Evolutionary conservation across 2,113 vertebrate genomes (phyloP).

Genomic region (Nyctereutes procyonoides): DNA sequence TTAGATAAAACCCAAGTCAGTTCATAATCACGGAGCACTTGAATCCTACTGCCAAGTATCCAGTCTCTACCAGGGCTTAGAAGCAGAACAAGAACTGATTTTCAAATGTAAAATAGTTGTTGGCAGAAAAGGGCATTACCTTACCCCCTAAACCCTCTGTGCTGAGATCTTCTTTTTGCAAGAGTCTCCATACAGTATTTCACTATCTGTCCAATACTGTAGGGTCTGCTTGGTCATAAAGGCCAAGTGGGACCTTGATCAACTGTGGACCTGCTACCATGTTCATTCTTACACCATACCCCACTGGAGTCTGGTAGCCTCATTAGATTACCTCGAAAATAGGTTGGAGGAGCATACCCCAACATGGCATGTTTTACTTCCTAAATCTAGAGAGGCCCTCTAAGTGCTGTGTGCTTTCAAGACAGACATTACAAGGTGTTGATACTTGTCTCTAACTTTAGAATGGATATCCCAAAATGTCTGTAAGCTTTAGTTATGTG

Average conservation of each 20-base stretch:
- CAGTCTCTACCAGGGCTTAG: neutral
- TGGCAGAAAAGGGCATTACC: neutral
- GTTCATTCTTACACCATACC: neutral
- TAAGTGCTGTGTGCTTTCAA: neutral
- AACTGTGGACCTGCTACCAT: neutral
- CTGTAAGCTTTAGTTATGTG: neutral
- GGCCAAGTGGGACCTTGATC: neutral
- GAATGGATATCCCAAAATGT: neutral
- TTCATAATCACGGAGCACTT: neutral
- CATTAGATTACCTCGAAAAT: neutral
- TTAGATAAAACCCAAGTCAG: neutral
- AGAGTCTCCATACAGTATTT: neutral
- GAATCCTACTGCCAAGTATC: neutral
- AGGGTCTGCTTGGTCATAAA: neutral
- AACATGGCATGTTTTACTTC: neutral
- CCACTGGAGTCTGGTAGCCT: neutral
- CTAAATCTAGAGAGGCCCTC: neutral
- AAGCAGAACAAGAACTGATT: neutral
- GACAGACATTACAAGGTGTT: neutral
- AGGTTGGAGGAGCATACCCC: neutral
- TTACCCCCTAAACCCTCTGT: neutral
- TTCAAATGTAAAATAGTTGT: neutral
- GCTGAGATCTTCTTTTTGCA: neutral
- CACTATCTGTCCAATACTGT: neutral
- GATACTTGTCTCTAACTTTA: neutral